Percentiles rank a stretch among this genome's conserved stretches.
These are phyloP conservation scores for Globodera rostochiensis DNA, from an alignment of 1,140 invertebrate genomes.

Conservation along the genomic window DNA sequence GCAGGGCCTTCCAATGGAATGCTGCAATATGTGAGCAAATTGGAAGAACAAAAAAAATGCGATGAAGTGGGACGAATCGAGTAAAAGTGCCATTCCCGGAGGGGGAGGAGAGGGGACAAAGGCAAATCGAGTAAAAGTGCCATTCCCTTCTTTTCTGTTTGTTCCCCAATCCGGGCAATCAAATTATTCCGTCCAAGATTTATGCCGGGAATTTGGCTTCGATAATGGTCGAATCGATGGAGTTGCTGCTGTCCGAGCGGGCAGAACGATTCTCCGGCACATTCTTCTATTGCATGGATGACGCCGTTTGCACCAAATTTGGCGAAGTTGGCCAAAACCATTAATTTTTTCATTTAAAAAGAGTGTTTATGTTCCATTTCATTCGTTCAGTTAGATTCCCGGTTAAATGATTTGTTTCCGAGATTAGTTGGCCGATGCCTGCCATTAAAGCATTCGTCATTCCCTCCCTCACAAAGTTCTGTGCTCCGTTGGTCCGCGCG, in stretches of 20 bases:
- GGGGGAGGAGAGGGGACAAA: not conserved
- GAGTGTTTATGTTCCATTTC: too few relatives aligned
- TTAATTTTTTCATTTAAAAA: not conserved
- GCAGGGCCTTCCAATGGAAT: slow-evolving; percentile 39
- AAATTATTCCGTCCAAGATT: slow-evolving; percentile 29
- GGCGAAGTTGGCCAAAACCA: slow-evolving; percentile 22
- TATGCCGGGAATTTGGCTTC: slow-evolving; percentile 44
- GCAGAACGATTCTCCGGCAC: slow-evolving; percentile 32
- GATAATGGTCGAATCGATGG: slow-evolving; percentile 38
- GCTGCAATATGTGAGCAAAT: slow-evolving; percentile 48
- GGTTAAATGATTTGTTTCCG: too few relatives aligned
- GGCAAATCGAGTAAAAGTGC: not conserved
- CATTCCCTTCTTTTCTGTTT: not conserved
- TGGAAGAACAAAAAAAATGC: not conserved
- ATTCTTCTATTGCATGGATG: slow-evolving; percentile 51
- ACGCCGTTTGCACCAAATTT: slow-evolving; percentile 43
- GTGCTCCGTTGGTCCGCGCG: slow-evolving; percentile 17
- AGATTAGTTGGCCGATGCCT: not conserved
- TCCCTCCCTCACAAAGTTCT: slow-evolving; percentile 17
- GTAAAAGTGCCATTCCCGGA: not conserved
- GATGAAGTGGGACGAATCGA: not conserved
- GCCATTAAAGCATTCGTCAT: slow-evolving; percentile 18
- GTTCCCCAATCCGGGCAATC: too few relatives aligned
- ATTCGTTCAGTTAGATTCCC: too few relatives aligned
- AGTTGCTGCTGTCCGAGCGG: slow-evolving; percentile 31